Conservation (phyloP, 2,113 vertebrate species). For the Rostratula benghalensis region DNA sequence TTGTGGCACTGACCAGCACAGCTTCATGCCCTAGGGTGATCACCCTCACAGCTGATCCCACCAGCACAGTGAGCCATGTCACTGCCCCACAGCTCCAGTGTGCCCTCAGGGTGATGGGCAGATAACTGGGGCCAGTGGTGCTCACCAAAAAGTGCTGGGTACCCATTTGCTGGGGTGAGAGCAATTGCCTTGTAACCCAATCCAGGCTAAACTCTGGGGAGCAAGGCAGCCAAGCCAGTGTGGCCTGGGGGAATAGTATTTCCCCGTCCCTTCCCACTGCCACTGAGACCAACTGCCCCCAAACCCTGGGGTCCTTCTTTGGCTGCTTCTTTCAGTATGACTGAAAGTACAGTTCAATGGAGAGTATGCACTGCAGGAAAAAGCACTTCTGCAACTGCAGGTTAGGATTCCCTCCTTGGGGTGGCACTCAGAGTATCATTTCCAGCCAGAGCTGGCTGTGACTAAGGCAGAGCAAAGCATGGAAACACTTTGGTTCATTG, state of each 20-base stretch:
- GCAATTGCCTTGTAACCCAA: neutral
- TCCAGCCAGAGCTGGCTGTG: neutral
- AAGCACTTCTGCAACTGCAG: neutral
- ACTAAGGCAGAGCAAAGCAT: neutral
- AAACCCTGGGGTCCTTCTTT: neutral
- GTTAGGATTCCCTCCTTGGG: neutral
- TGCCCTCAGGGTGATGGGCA: conserved; percentile 11
- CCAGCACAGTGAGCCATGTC: neutral
- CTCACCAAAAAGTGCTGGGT: neutral
- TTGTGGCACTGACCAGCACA: neutral
- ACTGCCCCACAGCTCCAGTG: neutral
- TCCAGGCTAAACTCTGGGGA: neutral
- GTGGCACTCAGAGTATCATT: neutral
- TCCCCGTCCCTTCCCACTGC: neutral
- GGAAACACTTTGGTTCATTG: neutral
- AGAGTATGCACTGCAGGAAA: neutral
- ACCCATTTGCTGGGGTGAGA: neutral
- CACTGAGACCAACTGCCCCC: neutral
- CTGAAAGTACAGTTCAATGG: rapidly evolving
- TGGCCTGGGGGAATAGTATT: neutral
- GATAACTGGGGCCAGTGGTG: neutral
- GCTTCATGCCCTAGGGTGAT: neutral
- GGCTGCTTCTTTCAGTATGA: neutral
- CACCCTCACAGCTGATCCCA: neutral
- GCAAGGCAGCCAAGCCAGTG: neutral